Percentiles rank a stretch among this genome's conserved stretches.
Evolutionary conservation across 2,888 invertebrate species (phyloP).

Genomic region (Sminthurides aquaticus): DNA sequence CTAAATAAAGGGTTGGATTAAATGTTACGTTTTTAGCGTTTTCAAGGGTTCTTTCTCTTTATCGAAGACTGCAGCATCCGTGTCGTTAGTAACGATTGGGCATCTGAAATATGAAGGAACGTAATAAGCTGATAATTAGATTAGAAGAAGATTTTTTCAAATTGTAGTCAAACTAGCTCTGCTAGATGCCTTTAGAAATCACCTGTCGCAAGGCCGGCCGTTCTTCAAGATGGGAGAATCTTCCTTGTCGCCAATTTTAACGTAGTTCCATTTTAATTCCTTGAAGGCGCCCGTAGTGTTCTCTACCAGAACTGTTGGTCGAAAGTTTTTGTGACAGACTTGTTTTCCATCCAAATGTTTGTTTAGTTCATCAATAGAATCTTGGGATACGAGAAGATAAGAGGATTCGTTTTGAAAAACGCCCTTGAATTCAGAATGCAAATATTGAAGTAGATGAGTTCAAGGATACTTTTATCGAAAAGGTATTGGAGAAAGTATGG

Average conservation of each 20-base stretch:
- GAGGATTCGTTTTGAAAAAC: slow-evolving; percentile 46
- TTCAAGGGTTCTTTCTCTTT: slow-evolving; percentile 29
- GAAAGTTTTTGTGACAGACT: slow-evolving; percentile 45
- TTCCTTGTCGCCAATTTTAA: slow-evolving; percentile 44
- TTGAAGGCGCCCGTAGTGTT: slow-evolving; percentile 42
- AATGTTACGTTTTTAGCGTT: slow-evolving; percentile 28
- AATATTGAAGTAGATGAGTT: neutral
- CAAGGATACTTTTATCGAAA: too few species aligned
- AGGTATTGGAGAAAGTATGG: too few species aligned
- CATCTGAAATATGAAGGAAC: slow-evolving; percentile 24
- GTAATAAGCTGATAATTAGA: neutral
- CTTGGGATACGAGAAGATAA: slow-evolving; percentile 46
- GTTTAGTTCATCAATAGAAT: slow-evolving; percentile 46
- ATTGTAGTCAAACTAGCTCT: slow-evolving; percentile 2
- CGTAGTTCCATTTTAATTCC: slow-evolving; percentile 46
- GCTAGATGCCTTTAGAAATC: slow-evolving; percentile 1
- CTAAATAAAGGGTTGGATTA: neutral
- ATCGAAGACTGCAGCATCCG: slow-evolving; percentile 28
- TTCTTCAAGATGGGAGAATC: slow-evolving; percentile 44
- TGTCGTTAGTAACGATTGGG: slow-evolving; percentile 35
- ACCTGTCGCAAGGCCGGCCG: slow-evolving; percentile 47
- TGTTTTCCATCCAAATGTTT: slow-evolving; percentile 40
- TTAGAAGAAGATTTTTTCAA: too few species aligned
- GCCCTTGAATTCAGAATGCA: slow-evolving; percentile 23
- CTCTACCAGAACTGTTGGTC: slow-evolving; percentile 47